Evolutionary conservation across 1,140 invertebrate species (phyloP).

Genomic region (Pentalonia nigronervosa): DNA sequence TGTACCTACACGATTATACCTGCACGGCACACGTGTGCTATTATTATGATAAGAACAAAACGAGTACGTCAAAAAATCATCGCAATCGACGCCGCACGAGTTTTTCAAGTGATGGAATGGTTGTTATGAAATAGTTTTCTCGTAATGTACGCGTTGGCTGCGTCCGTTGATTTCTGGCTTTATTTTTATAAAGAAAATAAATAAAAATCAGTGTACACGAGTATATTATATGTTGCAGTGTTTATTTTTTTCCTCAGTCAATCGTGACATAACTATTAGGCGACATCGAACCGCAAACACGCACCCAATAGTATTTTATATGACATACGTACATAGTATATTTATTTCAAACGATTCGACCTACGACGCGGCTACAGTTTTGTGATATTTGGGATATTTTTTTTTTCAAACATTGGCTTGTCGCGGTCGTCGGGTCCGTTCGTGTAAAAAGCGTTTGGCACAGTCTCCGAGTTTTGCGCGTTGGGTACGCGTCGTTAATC

Average conservation of each 20-base stretch:
- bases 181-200: no score
- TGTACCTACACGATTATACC: no score
- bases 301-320: not conserved
- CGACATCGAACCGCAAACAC: not conserved
- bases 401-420: not conserved
- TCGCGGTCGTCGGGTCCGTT: not conserved
- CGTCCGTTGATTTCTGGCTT: no score
- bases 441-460: constrained; percentile 8
- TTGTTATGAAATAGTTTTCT: no score
- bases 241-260: not conserved
- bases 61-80: no score
- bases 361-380: not conserved
- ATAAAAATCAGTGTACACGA: no score
- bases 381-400: not conserved
- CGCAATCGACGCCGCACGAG: no score
- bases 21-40: no score
- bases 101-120: no score
- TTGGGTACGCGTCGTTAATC: constrained; percentile 5
- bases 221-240: not conserved
- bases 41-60: no score
- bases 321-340: not conserved
- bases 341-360: not conserved
- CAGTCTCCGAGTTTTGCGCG: not conserved
- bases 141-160: no score
- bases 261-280: not conserved